phyloP scores from a whole-genome alignment of 2,113 vertebrate species.

The Aythya baeri region DNA sequence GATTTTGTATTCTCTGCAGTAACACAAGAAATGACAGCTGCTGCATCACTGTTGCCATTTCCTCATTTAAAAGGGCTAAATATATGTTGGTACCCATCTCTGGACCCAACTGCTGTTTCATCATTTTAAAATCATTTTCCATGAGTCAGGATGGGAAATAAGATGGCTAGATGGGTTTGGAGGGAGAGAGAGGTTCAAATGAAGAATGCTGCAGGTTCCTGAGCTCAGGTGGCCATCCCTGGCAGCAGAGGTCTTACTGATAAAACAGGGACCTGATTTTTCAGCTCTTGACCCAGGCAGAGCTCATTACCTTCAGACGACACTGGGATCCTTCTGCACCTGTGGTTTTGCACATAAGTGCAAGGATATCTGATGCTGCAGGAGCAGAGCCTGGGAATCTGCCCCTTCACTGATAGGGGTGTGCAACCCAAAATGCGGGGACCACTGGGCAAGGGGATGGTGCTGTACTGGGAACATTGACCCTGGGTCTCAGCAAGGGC shows the following conservation, averaged over 20 bases:
- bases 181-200: neutral
- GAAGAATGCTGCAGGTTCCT: neutral
- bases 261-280: neutral
- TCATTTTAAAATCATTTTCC: neutral
- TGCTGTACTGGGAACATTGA: neutral
- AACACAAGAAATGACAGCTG: no score
- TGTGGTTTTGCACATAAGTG: no score
- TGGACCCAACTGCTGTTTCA: neutral
- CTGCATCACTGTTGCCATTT: neutral
- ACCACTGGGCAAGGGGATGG: neutral
- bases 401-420: neutral
- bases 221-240: neutral
- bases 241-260: neutral
- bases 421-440: neutral
- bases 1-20: no score
- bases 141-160: neutral
- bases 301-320: neutral
- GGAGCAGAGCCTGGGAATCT: no score
- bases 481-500: neutral
- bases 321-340: neutral
- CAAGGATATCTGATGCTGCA: no score
- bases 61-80: neutral
- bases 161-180: neutral
- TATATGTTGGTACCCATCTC: rapidly evolving
- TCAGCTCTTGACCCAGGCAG: neutral